Evolutionary conservation across 2,797 vertebrate species (phyloP), one percentile per base, ranked within the genome.

Genomic region (Basileuterus tristriatus): DNA sequence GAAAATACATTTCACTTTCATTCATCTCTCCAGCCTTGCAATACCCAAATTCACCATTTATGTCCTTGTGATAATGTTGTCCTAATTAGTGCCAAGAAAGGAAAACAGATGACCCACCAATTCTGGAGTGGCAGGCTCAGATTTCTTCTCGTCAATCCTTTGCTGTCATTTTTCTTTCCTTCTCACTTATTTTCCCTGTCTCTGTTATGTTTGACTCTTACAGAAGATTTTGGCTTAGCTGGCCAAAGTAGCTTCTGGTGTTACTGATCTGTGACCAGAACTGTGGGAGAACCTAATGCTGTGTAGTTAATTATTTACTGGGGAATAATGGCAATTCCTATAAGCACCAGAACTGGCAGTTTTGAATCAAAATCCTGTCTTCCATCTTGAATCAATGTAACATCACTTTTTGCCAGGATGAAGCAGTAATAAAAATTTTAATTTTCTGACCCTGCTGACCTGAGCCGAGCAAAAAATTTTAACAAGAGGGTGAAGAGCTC

Each of bases 61-160:
- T 47, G 15, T 59, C 39, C 4, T 3, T 52, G 8, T 14, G 8
- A 12, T 56, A 24, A 47, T 0, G 0, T 34, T n/a, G 19, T 60
- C 62, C 24, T 64, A 37, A 50, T 46, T 56, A 68, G 21, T 47
- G 44, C 24, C 29, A 62, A 46, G 50, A 77, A 79, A 19, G 44
- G 39, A 56, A 43, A 13, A 50, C 10, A 37, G 18, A 32, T 69
- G 37, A 29, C 36, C 39, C 46, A 60, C 43, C 30, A 58, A 2
- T 77, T 72, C 36, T 77, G 5, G 32, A 70, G 26, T 59, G n/a
- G 29, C 56, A 77, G 68, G 18, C 55, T 90, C 69, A 6, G 46
- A 34, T 80, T 91, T 70, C 23, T 83, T 85, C 37, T 44, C 9
- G 2, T 70, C 37, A 41, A 0, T 91, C 68, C 64, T 47, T 77